Conservation (phyloP, 2,113 vertebrate species). For the Talpa occidentalis region DNA sequence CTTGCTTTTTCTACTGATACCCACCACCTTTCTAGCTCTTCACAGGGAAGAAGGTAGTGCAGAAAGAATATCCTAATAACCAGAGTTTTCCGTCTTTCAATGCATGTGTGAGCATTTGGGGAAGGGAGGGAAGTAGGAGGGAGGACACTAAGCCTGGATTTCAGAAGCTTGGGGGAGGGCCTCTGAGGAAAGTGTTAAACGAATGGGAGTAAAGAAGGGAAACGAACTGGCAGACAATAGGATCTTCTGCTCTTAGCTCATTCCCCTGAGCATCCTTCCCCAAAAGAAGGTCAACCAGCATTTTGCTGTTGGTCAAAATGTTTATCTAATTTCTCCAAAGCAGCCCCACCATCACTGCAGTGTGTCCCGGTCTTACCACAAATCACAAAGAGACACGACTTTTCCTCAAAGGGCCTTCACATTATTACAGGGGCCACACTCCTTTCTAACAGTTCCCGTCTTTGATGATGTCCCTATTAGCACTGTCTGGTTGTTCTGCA, state of each 20-base stretch:
- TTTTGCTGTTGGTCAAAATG: neutral
- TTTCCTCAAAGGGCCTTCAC: neutral
- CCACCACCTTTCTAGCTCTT: neutral
- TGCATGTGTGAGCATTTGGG: neutral
- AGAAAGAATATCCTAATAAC: neutral
- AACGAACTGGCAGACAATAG: neutral
- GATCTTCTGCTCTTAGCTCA: neutral
- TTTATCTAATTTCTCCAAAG: neutral
- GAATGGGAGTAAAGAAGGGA: neutral
- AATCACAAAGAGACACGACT: neutral
- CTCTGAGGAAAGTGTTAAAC: neutral
- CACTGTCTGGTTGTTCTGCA: neutral
- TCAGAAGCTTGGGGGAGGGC: neutral
- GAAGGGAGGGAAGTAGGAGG: accelerated
- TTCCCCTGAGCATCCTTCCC: neutral
- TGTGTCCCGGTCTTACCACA: neutral
- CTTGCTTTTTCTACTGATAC: neutral
- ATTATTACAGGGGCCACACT: neutral
- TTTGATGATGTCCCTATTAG: neutral
- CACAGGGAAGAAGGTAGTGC: neutral
- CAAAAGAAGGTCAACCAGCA: neutral
- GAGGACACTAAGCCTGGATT: neutral
- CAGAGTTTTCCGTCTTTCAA: neutral
- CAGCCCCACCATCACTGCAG: neutral
- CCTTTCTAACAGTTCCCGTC: neutral